Conservation (phyloP, 2,797 vertebrate genomes). For the Amniataba percoides region DNA sequence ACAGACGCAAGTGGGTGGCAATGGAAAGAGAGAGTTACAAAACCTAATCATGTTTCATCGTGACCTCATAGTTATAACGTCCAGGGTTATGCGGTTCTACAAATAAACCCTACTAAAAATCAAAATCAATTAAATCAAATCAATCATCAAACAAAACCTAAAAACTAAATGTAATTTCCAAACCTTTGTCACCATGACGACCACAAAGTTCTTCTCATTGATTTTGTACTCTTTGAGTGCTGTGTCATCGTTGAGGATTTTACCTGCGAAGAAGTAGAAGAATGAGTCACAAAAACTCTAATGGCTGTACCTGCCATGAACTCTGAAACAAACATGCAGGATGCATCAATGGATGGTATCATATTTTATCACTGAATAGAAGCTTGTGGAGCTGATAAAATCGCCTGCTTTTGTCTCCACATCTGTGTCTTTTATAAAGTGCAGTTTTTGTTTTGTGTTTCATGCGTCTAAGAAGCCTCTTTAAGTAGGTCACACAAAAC, state of each 20-base stretch:
- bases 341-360: constrained; percentile 18
- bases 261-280: constrained; percentile 84
- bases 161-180: constrained; percentile 51
- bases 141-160: constrained; percentile 4
- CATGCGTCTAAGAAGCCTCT: background rate
- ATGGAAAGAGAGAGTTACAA: constrained; percentile 2
- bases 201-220: constrained; percentile 97
- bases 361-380: constrained; percentile 10
- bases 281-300: background rate
- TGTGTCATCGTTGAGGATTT: constrained; percentile 95
- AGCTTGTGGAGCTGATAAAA: background rate
- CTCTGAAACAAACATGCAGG: constrained; percentile 3
- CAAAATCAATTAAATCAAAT: too few species aligned
- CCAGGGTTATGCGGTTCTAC: background rate
- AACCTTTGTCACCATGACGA: constrained; percentile 98
- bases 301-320: background rate
- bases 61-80: background rate
- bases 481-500: constrained; percentile 11
- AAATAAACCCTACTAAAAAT: background rate
- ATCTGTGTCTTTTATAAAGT: constrained; percentile 24
- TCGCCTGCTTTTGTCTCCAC: constrained; percentile 19
- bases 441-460: constrained; percentile 1
- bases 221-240: constrained; percentile 97
- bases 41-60: background rate
- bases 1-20: background rate